Evolutionary conservation across 2,797 vertebrate genomes (phyloP).

Genomic region (Poeciliopsis presidionis): DNA sequence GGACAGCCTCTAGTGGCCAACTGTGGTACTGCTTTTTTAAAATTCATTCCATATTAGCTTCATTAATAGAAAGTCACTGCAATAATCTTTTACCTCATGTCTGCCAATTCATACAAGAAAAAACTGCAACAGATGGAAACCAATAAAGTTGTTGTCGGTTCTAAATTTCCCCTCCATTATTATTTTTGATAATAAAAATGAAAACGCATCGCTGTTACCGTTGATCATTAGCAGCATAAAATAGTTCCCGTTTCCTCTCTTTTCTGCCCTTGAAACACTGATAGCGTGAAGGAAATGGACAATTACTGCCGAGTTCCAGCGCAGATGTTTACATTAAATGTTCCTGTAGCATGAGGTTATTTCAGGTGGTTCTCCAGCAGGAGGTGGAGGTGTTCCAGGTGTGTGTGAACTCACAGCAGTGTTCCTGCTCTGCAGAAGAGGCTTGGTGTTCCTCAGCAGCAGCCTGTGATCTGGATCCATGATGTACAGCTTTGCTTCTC

Average conservation of each 20-base stretch:
- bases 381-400: not conserved
- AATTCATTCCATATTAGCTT: not conserved
- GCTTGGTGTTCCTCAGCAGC: constrained; percentile 92
- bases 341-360: not conserved
- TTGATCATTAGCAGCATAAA: not conserved
- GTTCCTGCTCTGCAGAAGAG: constrained; percentile 96
- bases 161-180: not conserved
- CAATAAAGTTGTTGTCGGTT: not conserved
- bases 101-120: not conserved
- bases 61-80: not conserved
- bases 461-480: constrained; percentile 98
- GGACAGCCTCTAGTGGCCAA: not conserved
- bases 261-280: not conserved
- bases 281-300: not conserved
- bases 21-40: not conserved
- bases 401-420: constrained; percentile 86
- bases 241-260: not conserved
- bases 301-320: not conserved
- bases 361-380: not conserved
- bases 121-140: not conserved
- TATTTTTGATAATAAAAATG: not conserved
- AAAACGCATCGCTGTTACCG: not conserved
- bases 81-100: not conserved
- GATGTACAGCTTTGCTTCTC: constrained; percentile 76
- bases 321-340: not conserved